Percentiles rank a stretch among this genome's conserved stretches.
Conservation (phyloP, 2,113 vertebrate genomes). For the Uria lomvia region DNA sequence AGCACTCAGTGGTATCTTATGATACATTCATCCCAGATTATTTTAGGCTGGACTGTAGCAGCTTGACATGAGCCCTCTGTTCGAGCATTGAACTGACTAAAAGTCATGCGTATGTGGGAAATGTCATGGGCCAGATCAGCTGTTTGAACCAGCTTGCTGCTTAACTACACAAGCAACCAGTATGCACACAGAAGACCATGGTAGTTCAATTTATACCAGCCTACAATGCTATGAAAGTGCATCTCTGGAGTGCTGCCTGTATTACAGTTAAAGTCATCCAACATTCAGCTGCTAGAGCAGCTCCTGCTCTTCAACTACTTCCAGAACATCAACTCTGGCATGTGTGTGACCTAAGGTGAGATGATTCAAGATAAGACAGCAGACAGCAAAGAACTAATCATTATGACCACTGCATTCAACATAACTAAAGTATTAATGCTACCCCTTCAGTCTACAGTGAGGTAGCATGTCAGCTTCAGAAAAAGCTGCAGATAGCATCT, state of each 20-base stretch:
- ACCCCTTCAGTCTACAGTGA: background rate
- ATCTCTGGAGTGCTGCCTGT: background rate
- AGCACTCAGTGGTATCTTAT: background rate
- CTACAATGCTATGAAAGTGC: background rate
- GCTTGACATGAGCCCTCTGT: background rate
- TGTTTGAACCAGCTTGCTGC: background rate
- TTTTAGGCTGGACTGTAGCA: background rate
- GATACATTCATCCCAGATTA: background rate
- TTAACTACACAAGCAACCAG: background rate
- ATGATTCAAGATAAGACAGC: background rate
- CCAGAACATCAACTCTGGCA: background rate
- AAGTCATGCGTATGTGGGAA: background rate
- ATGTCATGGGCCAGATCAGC: background rate
- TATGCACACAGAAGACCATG: rapidly evolving
- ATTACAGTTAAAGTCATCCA: background rate
- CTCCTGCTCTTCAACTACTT: background rate
- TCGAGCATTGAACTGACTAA: background rate
- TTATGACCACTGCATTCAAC: background rate
- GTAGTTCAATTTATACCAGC: background rate
- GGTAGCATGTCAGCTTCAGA: background rate
- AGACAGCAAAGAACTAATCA: background rate
- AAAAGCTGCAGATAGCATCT: background rate
- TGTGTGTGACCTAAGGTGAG: background rate
- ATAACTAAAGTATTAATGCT: background rate
- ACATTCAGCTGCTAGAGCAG: background rate